Evolutionary conservation across 2,113 vertebrate species (phyloP).

Genomic region (Labrus mixtus): DNA sequence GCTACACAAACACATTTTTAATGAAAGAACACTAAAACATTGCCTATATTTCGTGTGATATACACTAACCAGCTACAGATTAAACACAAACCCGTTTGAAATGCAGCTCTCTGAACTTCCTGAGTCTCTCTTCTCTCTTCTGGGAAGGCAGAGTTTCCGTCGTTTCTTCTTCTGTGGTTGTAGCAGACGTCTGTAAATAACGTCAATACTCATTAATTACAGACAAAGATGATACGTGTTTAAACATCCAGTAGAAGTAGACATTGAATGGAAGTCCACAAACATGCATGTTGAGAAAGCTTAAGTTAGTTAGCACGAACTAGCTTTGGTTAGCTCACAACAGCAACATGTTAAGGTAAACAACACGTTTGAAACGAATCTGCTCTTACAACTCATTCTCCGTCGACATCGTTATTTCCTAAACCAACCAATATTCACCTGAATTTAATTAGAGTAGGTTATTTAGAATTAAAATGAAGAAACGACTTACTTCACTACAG

Average conservation of each 20-base stretch:
- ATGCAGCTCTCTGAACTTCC: slow-evolving; percentile 93
- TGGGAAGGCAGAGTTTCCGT: slow-evolving; percentile 64
- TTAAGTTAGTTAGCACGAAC: slow-evolving; percentile 9
- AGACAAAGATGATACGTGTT: rapidly evolving
- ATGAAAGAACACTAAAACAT: no score
- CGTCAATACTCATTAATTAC: no score
- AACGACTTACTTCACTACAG: slow-evolving; percentile 64
- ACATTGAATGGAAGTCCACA: not conserved
- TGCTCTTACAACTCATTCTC: not conserved
- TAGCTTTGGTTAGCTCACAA: slow-evolving; percentile 49
- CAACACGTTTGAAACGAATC: not conserved
- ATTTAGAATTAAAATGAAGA: not conserved
- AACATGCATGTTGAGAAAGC: not conserved
- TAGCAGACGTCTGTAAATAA: slow-evolving; percentile 41
- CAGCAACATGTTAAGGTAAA: not conserved
- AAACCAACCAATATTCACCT: no score
- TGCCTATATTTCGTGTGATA: no score
- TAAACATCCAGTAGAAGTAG: not conserved
- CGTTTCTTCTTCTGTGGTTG: slow-evolving; percentile 50
- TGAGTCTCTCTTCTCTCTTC: slow-evolving; percentile 89
- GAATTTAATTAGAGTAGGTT: not conserved
- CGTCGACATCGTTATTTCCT: not conserved
- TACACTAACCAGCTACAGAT: no score
- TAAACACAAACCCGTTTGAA: slow-evolving; percentile 88
- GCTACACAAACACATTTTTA: not conserved